Conservation (phyloP, 2,113 vertebrate species). For the Oreochromis niloticus region DNA sequence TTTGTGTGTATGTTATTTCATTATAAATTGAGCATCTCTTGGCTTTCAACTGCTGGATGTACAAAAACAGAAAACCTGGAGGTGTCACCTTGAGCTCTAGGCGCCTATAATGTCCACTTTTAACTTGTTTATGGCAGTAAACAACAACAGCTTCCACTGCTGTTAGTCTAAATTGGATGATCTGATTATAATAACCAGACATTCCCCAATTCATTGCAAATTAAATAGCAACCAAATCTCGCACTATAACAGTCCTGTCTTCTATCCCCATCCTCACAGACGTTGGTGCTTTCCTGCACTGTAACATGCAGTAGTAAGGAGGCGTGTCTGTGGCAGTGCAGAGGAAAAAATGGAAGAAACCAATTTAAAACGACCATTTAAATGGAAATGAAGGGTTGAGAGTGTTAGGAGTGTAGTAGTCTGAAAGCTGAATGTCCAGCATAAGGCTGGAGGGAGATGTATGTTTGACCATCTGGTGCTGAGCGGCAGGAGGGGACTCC, state of each 20-base stretch:
- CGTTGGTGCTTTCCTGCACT: not conserved
- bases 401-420: not conserved
- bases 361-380: not conserved
- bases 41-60: not conserved
- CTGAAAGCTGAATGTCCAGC: not conserved
- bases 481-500: conserved; percentile 49
- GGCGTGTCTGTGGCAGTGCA: not conserved
- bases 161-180: not conserved
- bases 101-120: rapidly evolving
- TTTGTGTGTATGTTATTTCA: not conserved
- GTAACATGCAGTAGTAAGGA: not conserved
- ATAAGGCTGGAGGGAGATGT: conserved; percentile 19
- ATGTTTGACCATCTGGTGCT: conserved; percentile 51
- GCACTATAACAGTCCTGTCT: not conserved
- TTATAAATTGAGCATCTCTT: not conserved
- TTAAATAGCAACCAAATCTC: not conserved
- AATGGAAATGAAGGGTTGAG: not conserved
- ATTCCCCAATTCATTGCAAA: not conserved
- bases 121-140: not conserved
- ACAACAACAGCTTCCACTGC: not conserved
- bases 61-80: not conserved
- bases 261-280: not conserved
- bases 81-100: not conserved
- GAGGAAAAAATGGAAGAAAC: not conserved
- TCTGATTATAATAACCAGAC: not conserved